These are phyloP conservation scores for Mimas tiliae DNA, from an alignment of 2,888 invertebrate species.

Conservation along the genomic window DNA sequence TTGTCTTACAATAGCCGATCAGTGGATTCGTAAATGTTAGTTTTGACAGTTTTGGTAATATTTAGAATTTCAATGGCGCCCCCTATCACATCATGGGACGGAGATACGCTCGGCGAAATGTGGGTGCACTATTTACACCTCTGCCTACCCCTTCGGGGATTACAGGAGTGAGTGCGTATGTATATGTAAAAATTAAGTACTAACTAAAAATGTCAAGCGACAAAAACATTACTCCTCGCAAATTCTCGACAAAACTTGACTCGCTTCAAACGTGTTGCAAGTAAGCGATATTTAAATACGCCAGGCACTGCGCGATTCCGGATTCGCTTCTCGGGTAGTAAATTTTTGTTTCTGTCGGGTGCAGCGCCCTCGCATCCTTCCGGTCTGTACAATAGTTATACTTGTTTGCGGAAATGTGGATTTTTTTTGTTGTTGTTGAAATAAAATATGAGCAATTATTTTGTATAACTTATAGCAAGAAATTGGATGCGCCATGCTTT, in stretches of 20 bases:
- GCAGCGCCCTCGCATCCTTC: slow-evolving; percentile 24
- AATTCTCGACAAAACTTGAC: background rate
- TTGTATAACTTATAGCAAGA: background rate
- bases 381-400: slow-evolving; percentile 16
- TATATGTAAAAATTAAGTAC: background rate
- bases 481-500: background rate
- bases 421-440: slow-evolving; percentile 1
- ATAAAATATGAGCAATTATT: slow-evolving; percentile 14
- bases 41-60: too few relatives aligned
- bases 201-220: background rate
- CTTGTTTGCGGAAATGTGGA: slow-evolving; percentile 6
- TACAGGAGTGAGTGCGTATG: too few relatives aligned
- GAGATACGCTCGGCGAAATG: too few relatives aligned
- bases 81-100: too few relatives aligned
- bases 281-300: slow-evolving; percentile 24
- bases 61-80: too few relatives aligned
- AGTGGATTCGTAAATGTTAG: too few relatives aligned
- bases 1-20: too few relatives aligned
- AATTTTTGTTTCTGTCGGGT: slow-evolving; percentile 26
- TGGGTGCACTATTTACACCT: too few relatives aligned
- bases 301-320: slow-evolving; percentile 22
- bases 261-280: slow-evolving; percentile 11
- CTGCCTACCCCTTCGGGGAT: too few relatives aligned
- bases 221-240: background rate
- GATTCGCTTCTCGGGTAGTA: slow-evolving; percentile 28